Percentiles rank a stretch among this genome's conserved stretches.
Conservation (phyloP, 2,888 invertebrate species). For the Ochropleura leucogaster region DNA sequence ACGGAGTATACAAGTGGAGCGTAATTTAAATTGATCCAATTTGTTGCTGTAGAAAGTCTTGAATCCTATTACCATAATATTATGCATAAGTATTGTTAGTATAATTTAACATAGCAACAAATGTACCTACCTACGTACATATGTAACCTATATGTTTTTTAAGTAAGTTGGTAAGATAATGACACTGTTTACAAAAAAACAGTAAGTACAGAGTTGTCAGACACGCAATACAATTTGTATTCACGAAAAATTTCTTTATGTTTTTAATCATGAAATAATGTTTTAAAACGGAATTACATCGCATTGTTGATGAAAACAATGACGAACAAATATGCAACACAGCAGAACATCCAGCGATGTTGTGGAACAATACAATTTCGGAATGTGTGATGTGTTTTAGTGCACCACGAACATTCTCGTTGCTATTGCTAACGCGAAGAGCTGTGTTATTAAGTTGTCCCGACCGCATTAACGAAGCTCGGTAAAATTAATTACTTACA, state of each 20-base stretch:
- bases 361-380: constrained; percentile 62
- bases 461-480: constrained; percentile 77
- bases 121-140: too few species aligned
- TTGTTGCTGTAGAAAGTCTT: background rate
- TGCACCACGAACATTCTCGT: constrained; percentile 53
- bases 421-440: constrained; percentile 54
- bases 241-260: background rate
- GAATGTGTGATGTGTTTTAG: constrained; percentile 55
- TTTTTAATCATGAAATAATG: constrained; percentile 12
- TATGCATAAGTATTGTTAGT: background rate
- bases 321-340: constrained; percentile 36
- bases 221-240: background rate
- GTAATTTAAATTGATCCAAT: constrained; percentile 16
- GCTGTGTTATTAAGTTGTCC: constrained; percentile 77
- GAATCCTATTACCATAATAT: background rate
- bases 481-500: constrained; percentile 85
- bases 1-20: constrained; percentile 6
- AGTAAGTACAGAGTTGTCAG: too few species aligned
- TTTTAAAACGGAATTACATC: constrained; percentile 18
- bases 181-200: background rate
- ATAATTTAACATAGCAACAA: background rate
- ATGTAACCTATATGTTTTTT: background rate
- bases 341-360: constrained; percentile 34
- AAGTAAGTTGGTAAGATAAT: background rate
- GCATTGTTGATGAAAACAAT: constrained; percentile 40